phyloP scores from a whole-genome alignment of 1,140 invertebrate species.

The Lasaia peninsularis region DNA sequence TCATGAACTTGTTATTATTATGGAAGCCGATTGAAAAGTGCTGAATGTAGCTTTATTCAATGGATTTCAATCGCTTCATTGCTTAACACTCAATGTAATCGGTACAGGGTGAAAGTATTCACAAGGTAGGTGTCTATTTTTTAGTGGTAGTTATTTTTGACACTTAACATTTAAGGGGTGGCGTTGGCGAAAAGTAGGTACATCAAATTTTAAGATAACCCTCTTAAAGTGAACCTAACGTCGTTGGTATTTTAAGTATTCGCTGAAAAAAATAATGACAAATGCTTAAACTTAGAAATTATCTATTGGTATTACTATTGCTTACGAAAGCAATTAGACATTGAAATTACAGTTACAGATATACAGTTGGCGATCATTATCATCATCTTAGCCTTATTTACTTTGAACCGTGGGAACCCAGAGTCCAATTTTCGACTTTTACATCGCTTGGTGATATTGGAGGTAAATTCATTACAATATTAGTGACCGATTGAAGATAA shows the following conservation, averaged over 20 bases:
- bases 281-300: background rate
- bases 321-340: no score
- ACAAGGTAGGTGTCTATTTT: slow-evolving; percentile 56
- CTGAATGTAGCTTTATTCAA: slow-evolving; percentile 9
- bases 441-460: no score
- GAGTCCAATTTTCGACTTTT: no score
- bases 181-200: slow-evolving; percentile 18
- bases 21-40: background rate
- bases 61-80: background rate
- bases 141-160: slow-evolving; percentile 44
- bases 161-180: slow-evolving; percentile 29
- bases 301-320: background rate
- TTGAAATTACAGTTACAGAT: no score
- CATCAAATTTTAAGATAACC: slow-evolving; percentile 2
- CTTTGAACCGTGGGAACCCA: no score
- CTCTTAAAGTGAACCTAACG: background rate
- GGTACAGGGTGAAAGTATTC: slow-evolving; percentile 60
- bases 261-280: slow-evolving; percentile 19
- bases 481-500: no score
- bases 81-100: slow-evolving; percentile 9
- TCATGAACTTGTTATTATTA: no score
- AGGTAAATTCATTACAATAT: no score
- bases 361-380: no score
- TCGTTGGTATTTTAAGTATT: slow-evolving; percentile 21
- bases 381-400: no score